These are phyloP conservation scores for Microtus oregoni DNA, from an alignment of 2,113 vertebrate genomes.

Conservation along the genomic window DNA sequence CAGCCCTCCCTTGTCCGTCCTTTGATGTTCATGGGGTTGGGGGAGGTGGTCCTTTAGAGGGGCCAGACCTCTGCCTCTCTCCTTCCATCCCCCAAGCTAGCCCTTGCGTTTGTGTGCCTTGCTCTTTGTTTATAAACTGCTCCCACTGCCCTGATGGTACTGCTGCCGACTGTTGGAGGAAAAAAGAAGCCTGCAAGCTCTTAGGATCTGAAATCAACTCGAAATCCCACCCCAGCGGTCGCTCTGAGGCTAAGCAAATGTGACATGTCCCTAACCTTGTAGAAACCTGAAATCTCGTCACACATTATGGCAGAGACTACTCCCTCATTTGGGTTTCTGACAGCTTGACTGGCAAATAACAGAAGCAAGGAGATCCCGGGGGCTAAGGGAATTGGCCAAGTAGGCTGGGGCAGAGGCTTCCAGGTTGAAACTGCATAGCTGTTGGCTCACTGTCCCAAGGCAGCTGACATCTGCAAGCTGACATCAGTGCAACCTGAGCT, in stretches of 20 bases:
- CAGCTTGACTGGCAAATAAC: background rate
- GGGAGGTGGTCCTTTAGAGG: slow-evolving; percentile 42
- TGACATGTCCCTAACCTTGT: background rate
- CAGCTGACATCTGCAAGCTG: slow-evolving; percentile 57
- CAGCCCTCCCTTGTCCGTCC: background rate
- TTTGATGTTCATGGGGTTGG: slow-evolving; percentile 73
- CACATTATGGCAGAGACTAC: background rate
- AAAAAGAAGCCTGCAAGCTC: background rate
- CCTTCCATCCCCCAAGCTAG: background rate
- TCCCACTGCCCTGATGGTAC: background rate
- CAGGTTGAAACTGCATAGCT: background rate
- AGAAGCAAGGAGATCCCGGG: background rate
- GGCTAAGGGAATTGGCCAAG: background rate
- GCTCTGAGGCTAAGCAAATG: background rate
- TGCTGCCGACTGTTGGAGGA: background rate
- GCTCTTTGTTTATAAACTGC: slow-evolving; percentile 26
- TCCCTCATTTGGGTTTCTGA: slow-evolving; percentile 8
- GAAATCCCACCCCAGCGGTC: background rate
- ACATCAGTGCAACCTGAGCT: slow-evolving; percentile 31
- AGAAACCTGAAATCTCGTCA: slow-evolving; percentile 28
- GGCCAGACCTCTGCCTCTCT: slow-evolving; percentile 46
- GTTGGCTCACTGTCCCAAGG: background rate
- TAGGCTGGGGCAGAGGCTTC: background rate
- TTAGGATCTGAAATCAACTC: background rate
- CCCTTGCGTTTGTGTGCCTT: background rate